phyloP scores from a whole-genome alignment of 2,113 vertebrate species.

The Meriones unguiculatus region DNA sequence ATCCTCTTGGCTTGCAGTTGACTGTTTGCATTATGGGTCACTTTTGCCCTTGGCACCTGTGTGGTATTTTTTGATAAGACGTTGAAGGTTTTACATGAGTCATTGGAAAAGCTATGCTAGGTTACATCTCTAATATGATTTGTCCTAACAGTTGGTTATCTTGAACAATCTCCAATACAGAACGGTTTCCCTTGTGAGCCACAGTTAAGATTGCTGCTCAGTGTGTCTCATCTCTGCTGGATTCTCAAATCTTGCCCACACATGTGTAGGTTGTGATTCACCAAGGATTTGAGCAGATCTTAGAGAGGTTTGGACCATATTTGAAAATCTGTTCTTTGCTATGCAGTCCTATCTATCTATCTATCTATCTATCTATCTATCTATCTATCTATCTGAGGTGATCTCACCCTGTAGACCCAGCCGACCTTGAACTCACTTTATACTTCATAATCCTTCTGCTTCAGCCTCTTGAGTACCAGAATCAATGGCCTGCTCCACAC shows the following conservation, averaged over 20 bases:
- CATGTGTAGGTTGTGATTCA: neutral
- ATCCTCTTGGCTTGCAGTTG: neutral
- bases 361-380: neutral
- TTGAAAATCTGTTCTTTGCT: neutral
- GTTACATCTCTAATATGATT: neutral
- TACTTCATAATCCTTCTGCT: neutral
- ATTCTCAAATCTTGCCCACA: neutral
- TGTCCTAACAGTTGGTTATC: neutral
- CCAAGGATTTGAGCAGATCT: neutral
- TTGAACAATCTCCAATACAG: neutral
- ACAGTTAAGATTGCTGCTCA: neutral
- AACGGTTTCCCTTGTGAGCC: neutral
- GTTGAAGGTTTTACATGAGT: neutral
- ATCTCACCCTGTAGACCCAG: neutral
- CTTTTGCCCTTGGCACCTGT: neutral
- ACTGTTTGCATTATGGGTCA: neutral
- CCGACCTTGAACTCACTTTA: neutral
- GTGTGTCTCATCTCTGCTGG: neutral
- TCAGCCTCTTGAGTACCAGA: neutral
- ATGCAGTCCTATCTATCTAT: neutral
- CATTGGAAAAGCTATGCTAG: neutral
- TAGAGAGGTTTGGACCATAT: neutral
- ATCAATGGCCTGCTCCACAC: no score
- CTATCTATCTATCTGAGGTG: neutral
- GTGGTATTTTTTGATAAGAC: neutral